Base-by-base conservation (phyloP, 2,797 vertebrate species). In the Dryobates pubescens region DNA sequence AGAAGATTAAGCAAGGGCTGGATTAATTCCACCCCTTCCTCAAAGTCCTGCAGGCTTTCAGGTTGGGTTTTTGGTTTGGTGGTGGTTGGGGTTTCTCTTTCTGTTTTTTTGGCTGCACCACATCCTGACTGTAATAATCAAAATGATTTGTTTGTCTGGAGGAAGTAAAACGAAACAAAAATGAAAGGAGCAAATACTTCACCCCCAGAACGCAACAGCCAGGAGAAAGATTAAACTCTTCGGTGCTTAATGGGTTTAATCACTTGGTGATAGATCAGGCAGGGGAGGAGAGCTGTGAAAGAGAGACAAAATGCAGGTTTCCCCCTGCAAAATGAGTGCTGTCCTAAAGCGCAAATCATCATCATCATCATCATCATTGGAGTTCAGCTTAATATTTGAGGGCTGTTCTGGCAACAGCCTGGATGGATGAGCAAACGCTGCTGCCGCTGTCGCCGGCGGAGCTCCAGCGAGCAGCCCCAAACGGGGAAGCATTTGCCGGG, bases 31-130 rank as follows among this genome's bases (percentile, higher is more conserved):
- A 49, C 22, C 49, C 22, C 49, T 20, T 49, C 2, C 0, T 43
- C n/a, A 2, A 93, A 88, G 71, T 78, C 79, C 75, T 87, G 85
- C 72, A 51, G 70, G 86, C 77, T 81, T 92, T 90, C 86, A 12
- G 49, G 20, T 20, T 20, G 49, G 22, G 6, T 12, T 49, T 49
- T 23, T 23, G 47, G 47, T 49, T 49, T 13, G 19, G 11, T 23
- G 36, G 36, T 49, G 47, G 47, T 49, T 49, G 11, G 41, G 41
- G 41, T 13, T 12, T 6, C 12, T 23, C n/a, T n/a, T n/a, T n/a
- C n/a, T n/a, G n/a, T 49, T 12, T 49, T 47, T 47, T 47, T 47
- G 20, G 38, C 38, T 61, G 61, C 30, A 36, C 59, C 13, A 17
- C 23, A 72, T 71, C n/a, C 43, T 88, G 45, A 34, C n/a, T 82